Evolutionary conservation across 2,888 invertebrate genomes (phyloP).

Genomic region (Drosophila fulvimacula): DNA sequence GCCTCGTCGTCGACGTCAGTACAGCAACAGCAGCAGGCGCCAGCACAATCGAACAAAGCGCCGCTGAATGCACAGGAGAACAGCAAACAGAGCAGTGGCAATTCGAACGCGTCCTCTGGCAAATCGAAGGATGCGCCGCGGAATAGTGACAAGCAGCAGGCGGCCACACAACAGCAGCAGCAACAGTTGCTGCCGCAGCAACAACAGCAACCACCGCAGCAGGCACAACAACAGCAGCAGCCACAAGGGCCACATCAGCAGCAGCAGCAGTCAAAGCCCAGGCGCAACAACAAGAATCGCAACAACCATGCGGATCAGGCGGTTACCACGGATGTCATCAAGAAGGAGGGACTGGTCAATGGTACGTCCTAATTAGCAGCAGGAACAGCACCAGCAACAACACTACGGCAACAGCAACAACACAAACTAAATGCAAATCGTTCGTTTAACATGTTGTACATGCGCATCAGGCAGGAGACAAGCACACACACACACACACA

Average conservation of each 20-base stretch:
- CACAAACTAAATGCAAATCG: conserved; percentile 50
- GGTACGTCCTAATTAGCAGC: conserved; percentile 82
- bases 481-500: conserved; percentile 10
- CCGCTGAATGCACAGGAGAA: conserved; percentile 81
- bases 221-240: conserved; percentile 51
- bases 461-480: conserved; percentile 28
- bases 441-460: conserved; percentile 58
- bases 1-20: conserved; percentile 18
- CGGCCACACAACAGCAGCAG: conserved; percentile 68
- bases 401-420: conserved; percentile 26
- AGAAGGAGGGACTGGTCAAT: conserved; percentile 84
- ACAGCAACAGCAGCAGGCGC: conserved; percentile 50
- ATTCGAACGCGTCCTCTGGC: conserved; percentile 63
- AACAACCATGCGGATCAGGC: conserved; percentile 79
- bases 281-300: conserved; percentile 82
- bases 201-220: conserved; percentile 52
- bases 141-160: conserved; percentile 74
- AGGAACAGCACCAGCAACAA: conserved; percentile 23
- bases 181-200: conserved; percentile 57
- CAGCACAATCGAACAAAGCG: conserved; percentile 71
- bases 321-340: conserved; percentile 76
- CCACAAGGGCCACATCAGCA: conserved; percentile 52
- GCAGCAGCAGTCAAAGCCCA: conserved; percentile 79
- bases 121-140: conserved; percentile 67
- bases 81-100: conserved; percentile 75